A percentile compares a stretch with the other conserved stretches of the same genome.
These are phyloP conservation scores for Chirona hameri DNA, from an alignment of 2,888 invertebrate species.

Conservation along the genomic window DNA sequence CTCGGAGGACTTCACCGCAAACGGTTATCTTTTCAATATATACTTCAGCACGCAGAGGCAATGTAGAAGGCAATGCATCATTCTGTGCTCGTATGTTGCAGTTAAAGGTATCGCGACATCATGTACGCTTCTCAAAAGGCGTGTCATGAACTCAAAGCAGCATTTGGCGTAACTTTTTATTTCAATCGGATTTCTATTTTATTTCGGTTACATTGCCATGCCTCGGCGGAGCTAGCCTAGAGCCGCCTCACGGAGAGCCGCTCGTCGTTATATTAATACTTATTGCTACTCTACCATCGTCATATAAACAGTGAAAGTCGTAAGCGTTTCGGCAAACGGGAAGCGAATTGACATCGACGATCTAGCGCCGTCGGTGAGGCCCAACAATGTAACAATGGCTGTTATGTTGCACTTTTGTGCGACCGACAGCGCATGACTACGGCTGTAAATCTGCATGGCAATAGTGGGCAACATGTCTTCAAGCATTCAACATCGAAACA, in stretches of 20 bases:
- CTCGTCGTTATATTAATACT: neutral
- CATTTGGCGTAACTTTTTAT: neutral
- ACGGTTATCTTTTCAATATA: no score
- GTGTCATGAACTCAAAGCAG: neutral
- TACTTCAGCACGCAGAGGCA: no score
- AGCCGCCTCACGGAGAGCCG: neutral
- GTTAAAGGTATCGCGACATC: no score
- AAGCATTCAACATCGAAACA: neutral
- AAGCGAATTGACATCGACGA: neutral
- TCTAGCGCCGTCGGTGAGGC: neutral
- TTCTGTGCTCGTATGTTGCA: no score
- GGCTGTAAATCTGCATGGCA: neutral
- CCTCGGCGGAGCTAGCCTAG: neutral
- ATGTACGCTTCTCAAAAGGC: no score
- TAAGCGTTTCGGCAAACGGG: neutral
- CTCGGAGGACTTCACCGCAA: no score
- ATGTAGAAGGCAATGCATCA: no score
- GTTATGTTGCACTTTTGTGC: neutral
- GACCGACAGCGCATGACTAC: neutral
- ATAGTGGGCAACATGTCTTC: neutral
- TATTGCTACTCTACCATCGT: conserved; percentile 26
- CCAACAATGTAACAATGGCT: neutral
- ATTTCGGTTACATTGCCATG: neutral
- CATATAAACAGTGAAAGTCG: neutral
- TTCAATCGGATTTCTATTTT: neutral